phyloP scores from a whole-genome alignment of 2,888 invertebrate genomes.

The Heliconius hortense region DNA sequence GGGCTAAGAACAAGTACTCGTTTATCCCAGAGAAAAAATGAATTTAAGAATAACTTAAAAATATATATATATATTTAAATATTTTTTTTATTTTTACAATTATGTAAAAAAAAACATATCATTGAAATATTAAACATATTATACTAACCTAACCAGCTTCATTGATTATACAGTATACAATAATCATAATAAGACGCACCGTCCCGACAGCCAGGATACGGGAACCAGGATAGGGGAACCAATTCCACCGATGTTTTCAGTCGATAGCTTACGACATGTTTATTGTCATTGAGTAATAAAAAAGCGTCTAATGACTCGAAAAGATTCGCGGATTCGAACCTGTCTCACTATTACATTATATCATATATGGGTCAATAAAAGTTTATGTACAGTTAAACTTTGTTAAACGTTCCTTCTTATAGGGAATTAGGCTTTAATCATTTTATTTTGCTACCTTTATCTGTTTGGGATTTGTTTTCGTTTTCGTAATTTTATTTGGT shows the following conservation, averaged over 20 bases:
- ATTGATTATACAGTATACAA: slow-evolving; percentile 63
- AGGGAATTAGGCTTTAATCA: slow-evolving; percentile 42
- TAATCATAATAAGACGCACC: slow-evolving; percentile 67
- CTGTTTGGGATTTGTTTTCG: slow-evolving; percentile 28
- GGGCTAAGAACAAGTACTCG: no score
- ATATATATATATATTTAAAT: no score
- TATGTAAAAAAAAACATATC: no score
- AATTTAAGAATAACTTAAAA: no score
- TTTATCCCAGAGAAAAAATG: no score
- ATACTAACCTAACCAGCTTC: not conserved
- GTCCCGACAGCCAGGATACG: slow-evolving; percentile 26
- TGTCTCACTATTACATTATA: slow-evolving; percentile 80
- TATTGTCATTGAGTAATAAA: slow-evolving; percentile 79
- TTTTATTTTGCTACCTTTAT: slow-evolving; percentile 30
- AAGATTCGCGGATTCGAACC: slow-evolving; percentile 68
- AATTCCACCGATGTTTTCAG: slow-evolving; percentile 79
- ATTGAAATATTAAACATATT: not conserved
- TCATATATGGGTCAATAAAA: slow-evolving; percentile 81
- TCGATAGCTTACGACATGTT: slow-evolving; percentile 80
- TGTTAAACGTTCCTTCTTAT: slow-evolving; percentile 61
- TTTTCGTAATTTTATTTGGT: not conserved
- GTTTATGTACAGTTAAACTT: slow-evolving; percentile 80
- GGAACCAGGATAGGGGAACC: slow-evolving; percentile 53
- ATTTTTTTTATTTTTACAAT: no score
- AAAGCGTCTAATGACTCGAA: slow-evolving; percentile 78